Percentiles rank a stretch among this genome's conserved stretches.
phyloP scores from a whole-genome alignment of 2,797 vertebrate genomes.

The Mionectes olivaceus region DNA sequence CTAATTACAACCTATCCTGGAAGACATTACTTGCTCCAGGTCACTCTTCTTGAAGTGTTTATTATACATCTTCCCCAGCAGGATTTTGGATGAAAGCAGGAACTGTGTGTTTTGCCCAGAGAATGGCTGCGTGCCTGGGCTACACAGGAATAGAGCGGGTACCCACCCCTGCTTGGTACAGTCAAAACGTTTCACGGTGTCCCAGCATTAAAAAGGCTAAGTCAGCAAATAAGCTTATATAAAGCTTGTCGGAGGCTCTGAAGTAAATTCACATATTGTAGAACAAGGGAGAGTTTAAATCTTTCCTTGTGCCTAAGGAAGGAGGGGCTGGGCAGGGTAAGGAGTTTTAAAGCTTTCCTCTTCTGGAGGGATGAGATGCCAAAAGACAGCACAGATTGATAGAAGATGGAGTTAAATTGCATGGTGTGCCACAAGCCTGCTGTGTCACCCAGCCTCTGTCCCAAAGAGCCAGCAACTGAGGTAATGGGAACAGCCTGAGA shows the following conservation, averaged over 20 bases:
- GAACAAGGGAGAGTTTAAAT: not conserved
- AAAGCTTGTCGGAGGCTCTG: not conserved
- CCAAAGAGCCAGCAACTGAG: not conserved
- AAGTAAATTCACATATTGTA: not conserved
- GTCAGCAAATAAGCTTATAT: conserved; percentile 48
- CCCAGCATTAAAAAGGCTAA: conserved; percentile 27
- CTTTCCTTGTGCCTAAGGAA: not conserved
- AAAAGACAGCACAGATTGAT: not conserved
- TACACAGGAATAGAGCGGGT: not conserved
- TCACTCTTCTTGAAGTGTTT: not conserved
- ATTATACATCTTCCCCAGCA: not conserved
- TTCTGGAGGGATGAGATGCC: not conserved
- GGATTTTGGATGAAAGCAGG: not conserved
- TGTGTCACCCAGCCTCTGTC: not conserved
- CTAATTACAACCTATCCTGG: not conserved
- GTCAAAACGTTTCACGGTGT: not conserved
- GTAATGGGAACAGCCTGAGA: not conserved
- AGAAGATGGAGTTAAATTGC: not conserved
- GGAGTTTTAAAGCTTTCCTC: not conserved
- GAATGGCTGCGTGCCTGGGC: not conserved
- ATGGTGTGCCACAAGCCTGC: not conserved
- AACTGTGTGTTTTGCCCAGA: not conserved
- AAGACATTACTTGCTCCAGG: not conserved
- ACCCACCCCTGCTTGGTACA: not conserved
- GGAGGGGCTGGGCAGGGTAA: not conserved